These are phyloP conservation scores for Lordiphosa andalusiaca DNA, from an alignment of 2,888 invertebrate genomes.

Conservation along the genomic window DNA sequence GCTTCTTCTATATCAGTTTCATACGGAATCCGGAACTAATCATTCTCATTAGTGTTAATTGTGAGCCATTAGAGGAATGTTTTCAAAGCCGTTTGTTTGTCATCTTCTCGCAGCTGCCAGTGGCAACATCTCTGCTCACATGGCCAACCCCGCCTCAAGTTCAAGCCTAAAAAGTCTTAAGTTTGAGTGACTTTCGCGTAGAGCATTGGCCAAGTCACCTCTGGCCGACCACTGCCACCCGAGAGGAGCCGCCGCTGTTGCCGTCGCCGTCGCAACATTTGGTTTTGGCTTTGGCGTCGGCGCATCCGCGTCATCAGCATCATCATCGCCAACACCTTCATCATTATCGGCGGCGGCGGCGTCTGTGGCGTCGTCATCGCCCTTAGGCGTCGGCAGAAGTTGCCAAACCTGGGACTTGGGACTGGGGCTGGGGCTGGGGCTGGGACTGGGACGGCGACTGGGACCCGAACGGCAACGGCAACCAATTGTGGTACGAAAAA, in stretches of 20 bases:
- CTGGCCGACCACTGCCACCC: no score
- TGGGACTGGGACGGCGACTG: slow-evolving; percentile 11
- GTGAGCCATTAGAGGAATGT: no score
- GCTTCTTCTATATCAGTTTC: no score
- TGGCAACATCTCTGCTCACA: no score
- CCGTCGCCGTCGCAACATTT: background rate
- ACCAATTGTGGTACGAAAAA: slow-evolving; percentile 49
- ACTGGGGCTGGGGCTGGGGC: slow-evolving; percentile 11
- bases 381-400: slow-evolving; percentile 35
- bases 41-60: no score
- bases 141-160: no score
- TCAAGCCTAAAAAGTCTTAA: no score
- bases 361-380: slow-evolving; percentile 23
- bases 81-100: no score
- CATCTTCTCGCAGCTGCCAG: no score
- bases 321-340: slow-evolving; percentile 64
- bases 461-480: slow-evolving; percentile 6
- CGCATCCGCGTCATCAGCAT: slow-evolving; percentile 44
- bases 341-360: slow-evolving; percentile 67
- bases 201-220: no score
- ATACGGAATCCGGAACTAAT: no score
- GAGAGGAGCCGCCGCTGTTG: background rate
- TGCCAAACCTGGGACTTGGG: slow-evolving; percentile 32
- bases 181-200: no score
- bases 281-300: slow-evolving; percentile 17